Evolutionary conservation across 1,140 invertebrate genomes (phyloP).

Genomic region (Cherax destructor): DNA sequence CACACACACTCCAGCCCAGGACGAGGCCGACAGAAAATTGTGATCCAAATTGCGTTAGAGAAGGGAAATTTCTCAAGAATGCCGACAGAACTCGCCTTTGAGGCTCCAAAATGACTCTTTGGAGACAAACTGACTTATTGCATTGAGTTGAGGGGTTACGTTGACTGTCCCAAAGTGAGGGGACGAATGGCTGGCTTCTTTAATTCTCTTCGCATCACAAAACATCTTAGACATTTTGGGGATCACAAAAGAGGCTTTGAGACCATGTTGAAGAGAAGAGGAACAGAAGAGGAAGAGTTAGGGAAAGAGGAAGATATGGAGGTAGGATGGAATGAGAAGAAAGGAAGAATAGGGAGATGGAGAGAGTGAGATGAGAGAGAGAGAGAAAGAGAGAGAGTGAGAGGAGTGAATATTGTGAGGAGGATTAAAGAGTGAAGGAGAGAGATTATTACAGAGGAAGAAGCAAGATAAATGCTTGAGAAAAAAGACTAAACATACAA

Average conservation of each 20-base stretch:
- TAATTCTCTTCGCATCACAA: background rate
- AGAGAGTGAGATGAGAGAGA: background rate
- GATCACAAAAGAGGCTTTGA: background rate
- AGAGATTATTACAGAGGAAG: too few relatives aligned
- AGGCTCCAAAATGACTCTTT: background rate
- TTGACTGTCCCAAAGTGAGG: background rate
- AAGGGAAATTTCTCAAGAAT: background rate
- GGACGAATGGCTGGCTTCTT: background rate
- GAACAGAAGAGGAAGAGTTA: background rate
- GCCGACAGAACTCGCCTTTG: background rate
- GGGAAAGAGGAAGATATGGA: background rate
- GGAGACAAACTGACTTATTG: slow-evolving; percentile 6
- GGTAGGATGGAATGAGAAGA: background rate
- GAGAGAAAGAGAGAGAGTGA: too few relatives aligned
- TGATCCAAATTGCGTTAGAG: background rate
- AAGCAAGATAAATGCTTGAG: too few relatives aligned
- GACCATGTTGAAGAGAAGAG: background rate
- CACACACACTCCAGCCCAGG: background rate
- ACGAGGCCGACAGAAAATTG: background rate
- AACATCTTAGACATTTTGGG: background rate
- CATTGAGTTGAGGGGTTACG: background rate
- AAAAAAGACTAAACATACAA: too few relatives aligned
- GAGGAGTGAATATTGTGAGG: too few relatives aligned
- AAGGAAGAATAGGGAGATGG: background rate
- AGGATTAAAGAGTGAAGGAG: too few relatives aligned